Evolutionary conservation across 2,797 vertebrate species (phyloP).

Genomic region (Lepilemur septentrionalis): DNA sequence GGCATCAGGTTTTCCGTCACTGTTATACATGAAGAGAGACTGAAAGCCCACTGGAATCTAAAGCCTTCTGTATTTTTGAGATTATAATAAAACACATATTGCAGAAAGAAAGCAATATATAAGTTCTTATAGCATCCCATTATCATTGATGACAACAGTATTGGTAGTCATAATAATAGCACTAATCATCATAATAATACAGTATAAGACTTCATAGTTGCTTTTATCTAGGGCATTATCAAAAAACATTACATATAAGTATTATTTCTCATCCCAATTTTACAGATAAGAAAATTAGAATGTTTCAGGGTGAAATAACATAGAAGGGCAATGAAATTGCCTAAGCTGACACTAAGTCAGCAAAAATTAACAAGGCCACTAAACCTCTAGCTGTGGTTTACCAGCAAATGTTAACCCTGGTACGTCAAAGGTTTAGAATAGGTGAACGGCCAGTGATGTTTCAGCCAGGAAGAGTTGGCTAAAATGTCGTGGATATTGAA

Average conservation of each 20-base stretch:
- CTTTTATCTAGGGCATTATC: constrained; percentile 27
- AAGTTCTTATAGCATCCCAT: background rate
- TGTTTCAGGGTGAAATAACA: constrained; percentile 17
- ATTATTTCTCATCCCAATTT: background rate
- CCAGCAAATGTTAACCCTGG: background rate
- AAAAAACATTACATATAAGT: background rate
- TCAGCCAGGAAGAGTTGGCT: background rate
- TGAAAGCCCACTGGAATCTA: background rate
- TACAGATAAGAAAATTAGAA: constrained; percentile 55
- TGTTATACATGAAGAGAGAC: background rate
- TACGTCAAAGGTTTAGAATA: background rate
- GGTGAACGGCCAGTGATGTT: background rate
- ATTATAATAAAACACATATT: background rate
- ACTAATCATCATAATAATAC: constrained; percentile 20
- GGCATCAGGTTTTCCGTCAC: background rate
- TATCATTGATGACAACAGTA: background rate
- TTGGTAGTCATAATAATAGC: background rate
- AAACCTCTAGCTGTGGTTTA: background rate
- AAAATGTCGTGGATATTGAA: background rate
- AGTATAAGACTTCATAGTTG: background rate
- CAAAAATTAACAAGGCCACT: background rate
- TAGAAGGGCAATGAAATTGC: background rate
- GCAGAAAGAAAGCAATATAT: background rate
- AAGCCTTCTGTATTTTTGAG: background rate
- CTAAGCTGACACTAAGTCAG: background rate